A percentile compares a stretch with the other conserved stretches of the same genome.
Conservation (phyloP, 2,113 vertebrate species). For the Theristicus caerulescens region DNA sequence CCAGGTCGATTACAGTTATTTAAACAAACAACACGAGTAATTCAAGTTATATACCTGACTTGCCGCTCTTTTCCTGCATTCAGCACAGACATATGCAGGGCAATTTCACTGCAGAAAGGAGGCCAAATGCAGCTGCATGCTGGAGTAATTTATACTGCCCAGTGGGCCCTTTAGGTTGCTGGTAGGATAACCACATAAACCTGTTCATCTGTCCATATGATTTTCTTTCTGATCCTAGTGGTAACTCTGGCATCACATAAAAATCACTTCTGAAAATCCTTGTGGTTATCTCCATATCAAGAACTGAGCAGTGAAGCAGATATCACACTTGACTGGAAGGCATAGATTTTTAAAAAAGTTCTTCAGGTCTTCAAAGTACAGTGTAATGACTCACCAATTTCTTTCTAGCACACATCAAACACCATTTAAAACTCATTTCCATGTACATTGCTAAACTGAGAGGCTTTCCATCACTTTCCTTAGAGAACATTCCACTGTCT, state of each 20-base stretch:
- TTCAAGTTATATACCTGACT: neutral
- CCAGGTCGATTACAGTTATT: neutral
- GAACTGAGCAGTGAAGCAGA: neutral
- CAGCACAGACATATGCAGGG: neutral
- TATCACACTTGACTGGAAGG: neutral
- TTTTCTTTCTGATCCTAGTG: neutral
- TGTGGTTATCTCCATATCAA: neutral
- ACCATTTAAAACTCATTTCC: conserved; percentile 1
- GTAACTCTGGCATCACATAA: neutral
- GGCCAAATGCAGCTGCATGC: neutral
- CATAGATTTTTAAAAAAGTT: neutral
- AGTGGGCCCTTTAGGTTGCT: neutral
- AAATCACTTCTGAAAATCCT: conserved; percentile 8
- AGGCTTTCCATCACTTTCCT: neutral
- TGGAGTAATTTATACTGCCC: neutral
- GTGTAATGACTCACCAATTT: conserved; percentile 13
- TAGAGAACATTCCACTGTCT: neutral
- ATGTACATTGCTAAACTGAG: neutral
- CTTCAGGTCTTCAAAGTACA: neutral
- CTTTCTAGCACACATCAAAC: conserved; percentile 11
- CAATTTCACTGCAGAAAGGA: neutral
- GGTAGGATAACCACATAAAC: neutral
- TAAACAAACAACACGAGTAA: neutral
- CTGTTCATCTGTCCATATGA: neutral
- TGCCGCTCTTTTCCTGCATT: neutral